Percentiles rank a stretch among this genome's conserved stretches.
Evolutionary conservation across 2,113 vertebrate genomes (phyloP).

Genomic region (Nesogale talazaci): DNA sequence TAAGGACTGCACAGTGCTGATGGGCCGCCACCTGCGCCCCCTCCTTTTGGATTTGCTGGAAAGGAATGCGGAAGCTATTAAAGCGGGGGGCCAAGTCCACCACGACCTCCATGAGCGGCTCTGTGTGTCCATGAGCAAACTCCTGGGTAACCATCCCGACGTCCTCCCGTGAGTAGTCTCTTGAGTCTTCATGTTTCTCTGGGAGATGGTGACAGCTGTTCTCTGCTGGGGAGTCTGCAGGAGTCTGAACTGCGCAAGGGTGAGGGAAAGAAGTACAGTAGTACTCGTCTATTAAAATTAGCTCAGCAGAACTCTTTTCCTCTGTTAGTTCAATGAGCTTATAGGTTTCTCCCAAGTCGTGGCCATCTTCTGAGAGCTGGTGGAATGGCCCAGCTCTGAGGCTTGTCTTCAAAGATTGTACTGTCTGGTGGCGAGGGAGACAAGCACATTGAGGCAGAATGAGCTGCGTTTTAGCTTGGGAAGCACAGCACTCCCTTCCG

Average conservation of each 20-base stretch:
- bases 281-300: not conserved
- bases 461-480: not conserved
- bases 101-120: conserved; percentile 96
- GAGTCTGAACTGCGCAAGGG: not conserved
- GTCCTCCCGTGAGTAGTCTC: conserved; percentile 91
- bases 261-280: not conserved
- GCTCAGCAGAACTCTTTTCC: conserved; percentile 16
- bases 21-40: conserved; percentile 92
- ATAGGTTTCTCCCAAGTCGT: not conserved
- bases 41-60: conserved; percentile 95
- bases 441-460: not conserved
- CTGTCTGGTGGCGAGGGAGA: not conserved
- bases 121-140: conserved; percentile 96
- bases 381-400: not conserved
- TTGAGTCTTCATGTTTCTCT: not conserved
- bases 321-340: not conserved
- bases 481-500: not conserved
- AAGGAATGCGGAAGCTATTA: conserved; percentile 92
- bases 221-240: not conserved
- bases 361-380: not conserved
- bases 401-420: not conserved
- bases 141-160: conserved; percentile 92
- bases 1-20: conserved; percentile 93
- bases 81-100: conserved; percentile 89
- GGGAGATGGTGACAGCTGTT: accelerated